Evolutionary conservation across 2,797 vertebrate species (phyloP).

Genomic region (Sphenodon punctatus): DNA sequence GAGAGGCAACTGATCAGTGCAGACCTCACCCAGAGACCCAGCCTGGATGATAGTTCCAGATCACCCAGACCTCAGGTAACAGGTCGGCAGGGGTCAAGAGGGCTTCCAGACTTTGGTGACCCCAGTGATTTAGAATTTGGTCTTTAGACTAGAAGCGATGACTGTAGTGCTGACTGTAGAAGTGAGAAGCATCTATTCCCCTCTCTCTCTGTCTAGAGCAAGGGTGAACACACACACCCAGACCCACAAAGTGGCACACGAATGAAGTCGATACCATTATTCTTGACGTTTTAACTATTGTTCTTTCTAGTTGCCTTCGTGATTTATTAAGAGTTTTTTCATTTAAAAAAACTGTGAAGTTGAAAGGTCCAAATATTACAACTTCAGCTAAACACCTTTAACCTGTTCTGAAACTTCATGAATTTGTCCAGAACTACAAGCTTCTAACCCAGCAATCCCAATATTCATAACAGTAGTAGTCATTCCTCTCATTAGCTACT

Average conservation of each 20-base stretch:
- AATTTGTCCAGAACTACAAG: rapidly evolving
- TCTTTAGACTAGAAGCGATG: too few relatives aligned
- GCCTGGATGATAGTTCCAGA: too few relatives aligned
- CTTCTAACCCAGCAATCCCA: background rate
- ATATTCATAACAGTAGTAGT: background rate
- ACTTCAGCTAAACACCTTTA: background rate
- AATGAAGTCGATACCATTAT: background rate
- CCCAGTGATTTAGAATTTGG: too few relatives aligned
- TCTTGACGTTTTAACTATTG: background rate
- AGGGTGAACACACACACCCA: too few relatives aligned
- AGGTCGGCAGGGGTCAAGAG: too few relatives aligned
- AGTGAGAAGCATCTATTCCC: too few relatives aligned
- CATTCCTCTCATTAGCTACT: rapidly evolving
- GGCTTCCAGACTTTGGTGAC: too few relatives aligned
- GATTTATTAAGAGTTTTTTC: background rate
- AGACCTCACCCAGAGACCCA: too few relatives aligned
- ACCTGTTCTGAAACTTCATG: background rate
- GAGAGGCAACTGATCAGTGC: too few relatives aligned
- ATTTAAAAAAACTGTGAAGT: background rate
- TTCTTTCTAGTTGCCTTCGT: background rate
- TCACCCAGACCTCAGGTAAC: too few relatives aligned
- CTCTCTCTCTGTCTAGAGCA: too few relatives aligned
- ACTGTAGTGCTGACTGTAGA: too few relatives aligned
- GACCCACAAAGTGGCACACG: background rate
- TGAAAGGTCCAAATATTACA: background rate